A percentile compares a stretch with the other conserved stretches of the same genome.
These are phyloP conservation scores for Sylvilagus floridanus DNA, from an alignment of 2,797 vertebrate genomes.

Conservation along the genomic window DNA sequence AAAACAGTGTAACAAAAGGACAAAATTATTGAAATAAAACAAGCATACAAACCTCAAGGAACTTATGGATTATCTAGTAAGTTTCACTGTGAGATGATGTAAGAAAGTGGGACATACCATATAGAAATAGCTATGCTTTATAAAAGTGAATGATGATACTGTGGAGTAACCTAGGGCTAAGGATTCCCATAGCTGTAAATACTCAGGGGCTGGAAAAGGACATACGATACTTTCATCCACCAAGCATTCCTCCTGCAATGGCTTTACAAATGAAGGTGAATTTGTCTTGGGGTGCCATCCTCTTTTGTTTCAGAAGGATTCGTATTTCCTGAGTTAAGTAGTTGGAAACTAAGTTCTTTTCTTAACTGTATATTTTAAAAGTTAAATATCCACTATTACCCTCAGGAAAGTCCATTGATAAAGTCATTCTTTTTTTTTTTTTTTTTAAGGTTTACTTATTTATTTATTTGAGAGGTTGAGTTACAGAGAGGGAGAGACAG, in stretches of 20 bases:
- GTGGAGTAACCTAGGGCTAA: background rate
- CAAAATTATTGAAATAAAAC: no score
- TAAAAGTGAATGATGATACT: background rate
- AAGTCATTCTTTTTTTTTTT: background rate
- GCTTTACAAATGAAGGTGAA: background rate
- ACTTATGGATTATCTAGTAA: background rate
- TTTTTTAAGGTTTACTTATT: no score
- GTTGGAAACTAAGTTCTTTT: background rate
- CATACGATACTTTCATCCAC: background rate
- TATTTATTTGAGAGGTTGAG: no score
- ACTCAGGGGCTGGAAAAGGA: background rate
- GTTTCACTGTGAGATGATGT: background rate
- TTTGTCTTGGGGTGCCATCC: background rate
- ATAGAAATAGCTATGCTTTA: constrained; percentile 30
- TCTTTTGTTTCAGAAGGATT: constrained; percentile 8
- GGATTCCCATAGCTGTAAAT: background rate
- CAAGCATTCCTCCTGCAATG: background rate
- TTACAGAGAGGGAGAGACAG: no score
- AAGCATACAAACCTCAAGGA: background rate
- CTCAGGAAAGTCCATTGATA: constrained; percentile 6
- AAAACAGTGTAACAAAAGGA: no score
- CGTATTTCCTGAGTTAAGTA: constrained; percentile 9
- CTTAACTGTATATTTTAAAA: constrained; percentile 27
- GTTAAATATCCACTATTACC: background rate
- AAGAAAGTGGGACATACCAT: background rate